Evolutionary conservation across 2,888 invertebrate genomes (phyloP).

Genomic region (Morpho helenor): DNA sequence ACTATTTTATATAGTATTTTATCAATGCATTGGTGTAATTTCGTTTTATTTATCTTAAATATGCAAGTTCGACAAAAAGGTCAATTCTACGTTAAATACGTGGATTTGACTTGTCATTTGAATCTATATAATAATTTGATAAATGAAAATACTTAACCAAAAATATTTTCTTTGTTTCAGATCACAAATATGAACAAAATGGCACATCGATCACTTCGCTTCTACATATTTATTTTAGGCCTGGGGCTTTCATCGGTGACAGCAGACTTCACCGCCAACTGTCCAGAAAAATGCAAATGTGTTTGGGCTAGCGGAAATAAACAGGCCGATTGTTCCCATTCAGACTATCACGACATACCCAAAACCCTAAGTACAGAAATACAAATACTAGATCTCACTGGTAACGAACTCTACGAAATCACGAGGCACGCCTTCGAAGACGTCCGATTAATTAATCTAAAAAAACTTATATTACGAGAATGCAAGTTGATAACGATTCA

Average conservation of each 20-base stretch:
- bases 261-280: slow-evolving; percentile 79
- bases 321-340: slow-evolving; percentile 87
- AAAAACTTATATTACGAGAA: slow-evolving; percentile 87
- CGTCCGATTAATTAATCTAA: slow-evolving; percentile 87
- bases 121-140: neutral
- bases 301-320: slow-evolving; percentile 92
- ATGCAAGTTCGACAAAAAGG: too few species aligned
- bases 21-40: too few species aligned
- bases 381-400: slow-evolving; percentile 85
- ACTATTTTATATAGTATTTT: too few species aligned
- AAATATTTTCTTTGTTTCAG: slow-evolving; percentile 55
- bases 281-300: slow-evolving; percentile 86
- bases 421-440: slow-evolving; percentile 83
- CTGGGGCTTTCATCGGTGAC: slow-evolving; percentile 46
- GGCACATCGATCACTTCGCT: slow-evolving; percentile 44
- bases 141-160: slow-evolving; percentile 1
- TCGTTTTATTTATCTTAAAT: too few species aligned
- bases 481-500: slow-evolving; percentile 87
- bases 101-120: too few species aligned
- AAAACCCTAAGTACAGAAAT: slow-evolving; percentile 84
- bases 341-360: slow-evolving; percentile 84
- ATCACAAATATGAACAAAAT: slow-evolving; percentile 43
- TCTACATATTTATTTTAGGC: slow-evolving; percentile 39
- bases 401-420: slow-evolving; percentile 83
- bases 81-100: too few species aligned